Evolutionary conservation across 2,888 invertebrate genomes (phyloP), one percentile per base, ranked within the genome.

Genomic region (Trichogramma evanescens): DNA sequence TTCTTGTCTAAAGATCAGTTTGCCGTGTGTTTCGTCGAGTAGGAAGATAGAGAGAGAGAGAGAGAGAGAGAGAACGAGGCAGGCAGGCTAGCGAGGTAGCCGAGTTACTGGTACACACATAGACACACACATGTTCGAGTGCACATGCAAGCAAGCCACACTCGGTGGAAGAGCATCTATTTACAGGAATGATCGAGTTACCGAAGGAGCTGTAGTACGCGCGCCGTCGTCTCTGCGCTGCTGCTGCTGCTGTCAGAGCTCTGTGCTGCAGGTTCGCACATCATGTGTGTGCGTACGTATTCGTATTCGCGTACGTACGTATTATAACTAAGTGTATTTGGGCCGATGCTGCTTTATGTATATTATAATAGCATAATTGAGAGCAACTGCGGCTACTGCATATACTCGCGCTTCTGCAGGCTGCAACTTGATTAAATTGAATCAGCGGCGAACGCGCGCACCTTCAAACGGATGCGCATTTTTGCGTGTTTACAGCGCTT

Each of bases 101-200:
- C n/a, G 43, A 49, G 13, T 13, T 13, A 13, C 13, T 13, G 13
- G 26, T 2, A 26, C 26, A 26, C 26, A 26, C 26, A 26, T 26
- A 26, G 2, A 26, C 26, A 26, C 26, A 26, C 26, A 26, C 26
- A 3, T 2, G 2, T 26, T 26, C 1, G 26, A 26, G 26, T 26
- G 26, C 26, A 26, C 26, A 26, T 2, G 26, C 26, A 26, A 26
- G 26, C 26, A 26, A 26, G 26, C 26, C 9, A 6, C 48, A 48
- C 6, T n/a, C 48, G n/a, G 9, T 2, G 48, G 46, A 41, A 50
- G 52, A 46, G 55, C 62, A 61, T 58, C 54, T 69, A 67, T 71
- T 70, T 70, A 66, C 66, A 60, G 57, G 68, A 69, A 69, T 67
- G 66, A 70, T 70, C 66, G 66, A 66, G 63, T 64, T 63, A 57